phyloP scores from a whole-genome alignment of 2,797 vertebrate genomes.

The Tenualosa ilisha region DNA sequence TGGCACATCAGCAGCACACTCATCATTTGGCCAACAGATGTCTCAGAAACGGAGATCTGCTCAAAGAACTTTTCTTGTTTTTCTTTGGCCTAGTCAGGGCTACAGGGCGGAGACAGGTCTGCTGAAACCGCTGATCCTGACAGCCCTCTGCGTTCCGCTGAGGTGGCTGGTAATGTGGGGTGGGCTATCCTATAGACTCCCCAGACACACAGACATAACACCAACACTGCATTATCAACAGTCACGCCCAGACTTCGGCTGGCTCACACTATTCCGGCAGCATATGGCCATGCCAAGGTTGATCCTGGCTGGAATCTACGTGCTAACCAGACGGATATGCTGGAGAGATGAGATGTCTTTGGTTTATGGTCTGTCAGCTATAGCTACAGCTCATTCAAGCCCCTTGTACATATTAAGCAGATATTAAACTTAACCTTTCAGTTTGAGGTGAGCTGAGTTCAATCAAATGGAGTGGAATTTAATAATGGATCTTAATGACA shows the following conservation, averaged over 20 bases:
- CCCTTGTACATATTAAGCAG: background rate
- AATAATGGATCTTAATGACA: background rate
- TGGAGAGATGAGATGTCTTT: background rate
- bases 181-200: background rate
- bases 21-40: constrained; percentile 38
- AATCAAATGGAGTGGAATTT: background rate
- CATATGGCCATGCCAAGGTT: background rate
- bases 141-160: background rate
- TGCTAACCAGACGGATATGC: background rate
- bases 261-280: background rate
- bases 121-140: background rate
- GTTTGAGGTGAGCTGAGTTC: background rate
- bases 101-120: background rate
- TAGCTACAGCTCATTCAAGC: background rate
- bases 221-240: background rate
- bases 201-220: background rate
- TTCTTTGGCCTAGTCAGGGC: background rate
- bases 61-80: background rate
- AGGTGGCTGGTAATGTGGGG: background rate
- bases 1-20: background rate
- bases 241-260: background rate
- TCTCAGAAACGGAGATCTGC: background rate
- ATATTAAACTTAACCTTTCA: too few relatives aligned
- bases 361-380: background rate
- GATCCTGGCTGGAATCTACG: background rate